Evolutionary conservation across 1,140 invertebrate genomes (phyloP).

Genomic region (Hyles euphorbiae): DNA sequence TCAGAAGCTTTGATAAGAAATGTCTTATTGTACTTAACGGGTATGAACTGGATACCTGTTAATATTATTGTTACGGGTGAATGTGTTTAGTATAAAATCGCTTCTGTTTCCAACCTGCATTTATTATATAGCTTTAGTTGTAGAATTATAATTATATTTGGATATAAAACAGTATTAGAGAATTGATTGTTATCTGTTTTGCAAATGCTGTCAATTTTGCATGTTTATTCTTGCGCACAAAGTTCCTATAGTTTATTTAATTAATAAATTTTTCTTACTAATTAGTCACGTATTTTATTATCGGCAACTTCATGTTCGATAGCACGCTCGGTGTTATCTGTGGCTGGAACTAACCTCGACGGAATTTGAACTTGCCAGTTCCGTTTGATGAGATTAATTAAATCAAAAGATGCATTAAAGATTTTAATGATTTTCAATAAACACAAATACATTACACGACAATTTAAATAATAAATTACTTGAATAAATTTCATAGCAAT

Average conservation of each 20-base stretch:
- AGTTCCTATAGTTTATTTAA: constrained; percentile 1
- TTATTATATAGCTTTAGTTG: constrained; percentile 4
- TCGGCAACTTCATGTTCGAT: not conserved
- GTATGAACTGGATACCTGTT: constrained; percentile 3
- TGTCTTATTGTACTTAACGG: constrained; percentile 9
- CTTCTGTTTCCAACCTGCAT: not conserved
- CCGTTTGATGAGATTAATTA: no score
- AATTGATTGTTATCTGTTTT: not conserved
- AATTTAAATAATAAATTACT: no score
- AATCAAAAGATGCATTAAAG: no score
- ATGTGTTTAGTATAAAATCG: not conserved
- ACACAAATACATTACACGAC: no score
- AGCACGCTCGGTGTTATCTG: not conserved
- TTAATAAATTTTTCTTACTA: not conserved
- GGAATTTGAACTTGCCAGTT: not conserved
- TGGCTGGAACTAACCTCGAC: not conserved
- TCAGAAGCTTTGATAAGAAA: constrained; percentile 8
- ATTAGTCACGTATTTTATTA: constrained; percentile 4
- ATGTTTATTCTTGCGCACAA: not conserved
- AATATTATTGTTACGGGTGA: not conserved
- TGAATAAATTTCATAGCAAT: no score
- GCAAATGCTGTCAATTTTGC: not conserved
- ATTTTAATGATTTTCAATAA: no score
- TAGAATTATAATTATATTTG: not conserved
- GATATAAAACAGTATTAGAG: constrained; percentile 5